Conservation (phyloP, 2,797 vertebrate genomes). For the Sparidentex hasta region DNA sequence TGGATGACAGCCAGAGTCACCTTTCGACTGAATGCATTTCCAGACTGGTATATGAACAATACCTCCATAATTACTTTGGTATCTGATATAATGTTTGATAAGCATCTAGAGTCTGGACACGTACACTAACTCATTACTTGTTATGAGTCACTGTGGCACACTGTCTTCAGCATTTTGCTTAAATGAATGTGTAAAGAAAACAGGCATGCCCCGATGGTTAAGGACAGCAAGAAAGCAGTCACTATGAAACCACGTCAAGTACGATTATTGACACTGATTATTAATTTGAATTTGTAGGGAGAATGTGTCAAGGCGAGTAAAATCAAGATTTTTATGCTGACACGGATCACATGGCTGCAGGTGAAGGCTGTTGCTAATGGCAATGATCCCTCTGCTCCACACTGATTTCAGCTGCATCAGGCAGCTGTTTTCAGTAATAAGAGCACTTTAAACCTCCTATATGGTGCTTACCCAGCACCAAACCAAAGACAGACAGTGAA, state of each 20-base stretch:
- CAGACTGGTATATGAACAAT: conserved; percentile 57
- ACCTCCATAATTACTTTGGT: conserved; percentile 22
- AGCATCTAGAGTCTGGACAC: conserved; percentile 41
- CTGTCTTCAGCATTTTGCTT: not conserved
- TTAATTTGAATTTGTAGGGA: not conserved
- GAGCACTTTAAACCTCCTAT: not conserved
- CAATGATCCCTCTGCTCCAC: not conserved
- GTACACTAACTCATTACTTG: conserved; percentile 13
- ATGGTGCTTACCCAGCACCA: not conserved
- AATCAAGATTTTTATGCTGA: not conserved
- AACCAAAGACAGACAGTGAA: not conserved
- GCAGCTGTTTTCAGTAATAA: not conserved
- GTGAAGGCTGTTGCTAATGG: not conserved
- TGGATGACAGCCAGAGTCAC: conserved; percentile 68
- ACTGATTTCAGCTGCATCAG: not conserved
- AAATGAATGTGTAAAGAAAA: conserved; percentile 2
- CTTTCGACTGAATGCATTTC: conserved; percentile 41
- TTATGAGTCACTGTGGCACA: conserved; percentile 2
- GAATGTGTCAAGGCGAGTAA: not conserved
- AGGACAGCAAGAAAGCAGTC: not conserved
- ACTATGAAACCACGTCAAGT: not conserved
- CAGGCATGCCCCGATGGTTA: not conserved
- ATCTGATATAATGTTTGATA: conserved; percentile 31
- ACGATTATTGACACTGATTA: not conserved
- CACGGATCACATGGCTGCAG: not conserved